These are phyloP conservation scores for Hippasteria phrygiana DNA, from an alignment of 53 echinoderm and acorn worm genomes.

Conservation along the genomic window DNA sequence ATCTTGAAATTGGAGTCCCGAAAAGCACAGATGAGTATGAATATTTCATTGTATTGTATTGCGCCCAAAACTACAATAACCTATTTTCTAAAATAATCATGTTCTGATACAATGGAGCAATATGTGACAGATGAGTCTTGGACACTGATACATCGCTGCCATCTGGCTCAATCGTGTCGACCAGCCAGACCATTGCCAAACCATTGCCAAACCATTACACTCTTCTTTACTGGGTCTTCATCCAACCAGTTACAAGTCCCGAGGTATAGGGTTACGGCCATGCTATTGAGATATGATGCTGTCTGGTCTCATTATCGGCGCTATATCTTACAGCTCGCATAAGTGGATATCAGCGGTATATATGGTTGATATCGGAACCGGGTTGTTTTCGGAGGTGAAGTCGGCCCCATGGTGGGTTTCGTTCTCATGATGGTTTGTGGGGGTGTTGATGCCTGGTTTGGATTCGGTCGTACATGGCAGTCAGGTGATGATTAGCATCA, in stretches of 20 bases:
- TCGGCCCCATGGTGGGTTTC: neutral
- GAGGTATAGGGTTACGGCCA: slow-evolving; percentile 11
- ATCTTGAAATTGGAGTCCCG: too few species aligned
- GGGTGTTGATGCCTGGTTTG: too few species aligned
- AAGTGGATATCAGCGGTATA: slow-evolving; percentile 31
- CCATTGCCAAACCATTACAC: slow-evolving; percentile 2
- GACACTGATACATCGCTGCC: slow-evolving; percentile 8
- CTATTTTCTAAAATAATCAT: too few species aligned
- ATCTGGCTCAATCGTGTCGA: slow-evolving; percentile 13
- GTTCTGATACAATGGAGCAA: neutral
- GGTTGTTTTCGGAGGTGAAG: neutral
- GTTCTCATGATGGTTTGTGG: neutral
- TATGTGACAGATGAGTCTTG: neutral
- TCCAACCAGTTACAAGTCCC: neutral
- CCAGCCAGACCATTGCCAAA: slow-evolving; percentile 9
- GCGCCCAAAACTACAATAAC: too few species aligned
- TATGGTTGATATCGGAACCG: neutral
- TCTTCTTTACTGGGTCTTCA: slow-evolving; percentile 4
- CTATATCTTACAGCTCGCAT: slow-evolving; percentile 9
- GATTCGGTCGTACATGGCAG: neutral
- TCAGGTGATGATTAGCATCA: neutral
- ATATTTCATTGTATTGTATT: too few species aligned
- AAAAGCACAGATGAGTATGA: too few species aligned
- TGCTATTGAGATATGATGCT: slow-evolving; percentile 22
- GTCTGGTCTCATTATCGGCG: slow-evolving; percentile 15